Percentiles rank a stretch among this genome's conserved stretches.
These are phyloP conservation scores for Ceratina australensis DNA, from an alignment of 1,140 invertebrate species.

Conservation along the genomic window DNA sequence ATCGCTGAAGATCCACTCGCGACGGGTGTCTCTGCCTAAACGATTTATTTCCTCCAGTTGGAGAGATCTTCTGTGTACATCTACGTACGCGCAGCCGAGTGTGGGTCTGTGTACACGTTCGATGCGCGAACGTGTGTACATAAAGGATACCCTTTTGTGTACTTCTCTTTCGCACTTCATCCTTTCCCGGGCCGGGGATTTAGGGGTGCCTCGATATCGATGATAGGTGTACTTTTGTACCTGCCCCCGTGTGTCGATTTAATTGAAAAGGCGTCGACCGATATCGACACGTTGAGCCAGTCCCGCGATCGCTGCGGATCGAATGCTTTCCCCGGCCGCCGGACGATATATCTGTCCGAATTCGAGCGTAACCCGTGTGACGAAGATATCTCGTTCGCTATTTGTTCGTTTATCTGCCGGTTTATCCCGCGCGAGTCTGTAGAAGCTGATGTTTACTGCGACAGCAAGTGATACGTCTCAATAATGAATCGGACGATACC, in stretches of 20 bases:
- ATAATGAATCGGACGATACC: neutral
- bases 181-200: conserved; percentile 6
- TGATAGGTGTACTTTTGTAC: conserved; percentile 37
- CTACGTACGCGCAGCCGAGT: neutral
- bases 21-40: conserved; percentile 58
- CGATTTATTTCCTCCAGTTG: conserved; percentile 58
- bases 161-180: neutral
- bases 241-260: conserved; percentile 21
- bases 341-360: conserved; percentile 8
- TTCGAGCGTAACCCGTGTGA: neutral
- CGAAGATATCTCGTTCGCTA: neutral
- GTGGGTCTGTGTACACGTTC: too few species aligned
- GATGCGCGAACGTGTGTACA: neutral
- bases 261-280: conserved; percentile 42
- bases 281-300: conserved; percentile 41
- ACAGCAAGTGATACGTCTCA: neutral
- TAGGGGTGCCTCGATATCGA: conserved; percentile 18
- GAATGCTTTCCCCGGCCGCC: neutral
- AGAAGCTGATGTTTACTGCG: neutral
- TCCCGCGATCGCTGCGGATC: conserved; percentile 7
- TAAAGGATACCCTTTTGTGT: conserved; percentile 1
- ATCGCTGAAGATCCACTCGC: conserved; percentile 55
- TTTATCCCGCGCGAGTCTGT: neutral
- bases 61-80: conserved; percentile 6
- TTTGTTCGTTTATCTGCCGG: neutral